Base-by-base conservation (phyloP, 2,888 invertebrate species). In the Meliscaeva auricollis region DNA sequence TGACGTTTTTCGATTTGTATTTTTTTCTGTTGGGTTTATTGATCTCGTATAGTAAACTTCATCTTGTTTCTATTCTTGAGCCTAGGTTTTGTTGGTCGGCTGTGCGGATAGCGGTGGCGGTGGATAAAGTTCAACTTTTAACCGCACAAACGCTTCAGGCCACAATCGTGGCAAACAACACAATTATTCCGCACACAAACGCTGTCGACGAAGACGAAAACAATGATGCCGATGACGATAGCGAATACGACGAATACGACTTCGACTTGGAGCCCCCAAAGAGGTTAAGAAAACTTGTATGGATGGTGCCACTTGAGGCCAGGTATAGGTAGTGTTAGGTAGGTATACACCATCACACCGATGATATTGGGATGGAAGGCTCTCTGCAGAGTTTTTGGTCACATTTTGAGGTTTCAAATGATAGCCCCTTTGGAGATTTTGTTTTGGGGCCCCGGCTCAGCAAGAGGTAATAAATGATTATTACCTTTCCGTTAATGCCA, bases 381-480 rank as follows among this genome's bases (percentile, higher is more conserved):
- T 30, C 30, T 30, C 13, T 60, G 26, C 11, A 44, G 62, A 68
- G 2, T 26, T 77, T 76, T 77, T 77, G 77, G 77, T 82, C 82
- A 82, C 77, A 82, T 82, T 81, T 73, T 77, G 68, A 73, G 41
- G 54, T 60, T 35, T 64, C 46, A 30, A 13, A 38, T 60, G 64
- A 81, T 75, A 64, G 76, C 69, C 62, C 26, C 3, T 64, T 80
- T 70, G 44, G 48, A 68, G 66, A 38, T 46, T 66, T 50, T 9
- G 56, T 38, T 13, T 60, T 17, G 9, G 17, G 58, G 17, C 58
- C 22, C 48, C 11, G 32, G 41, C 56, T 60, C 22, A 38, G 78
- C 46, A 68, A 68, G 68, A 35, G 77, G 72, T 78, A 78, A 77
- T 69, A 74, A 78, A 78, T 83, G 77, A 69, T 83, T 77, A 83